Base-by-base conservation (phyloP, 1,140 invertebrate species). In the Drosophila busckii region DNA sequence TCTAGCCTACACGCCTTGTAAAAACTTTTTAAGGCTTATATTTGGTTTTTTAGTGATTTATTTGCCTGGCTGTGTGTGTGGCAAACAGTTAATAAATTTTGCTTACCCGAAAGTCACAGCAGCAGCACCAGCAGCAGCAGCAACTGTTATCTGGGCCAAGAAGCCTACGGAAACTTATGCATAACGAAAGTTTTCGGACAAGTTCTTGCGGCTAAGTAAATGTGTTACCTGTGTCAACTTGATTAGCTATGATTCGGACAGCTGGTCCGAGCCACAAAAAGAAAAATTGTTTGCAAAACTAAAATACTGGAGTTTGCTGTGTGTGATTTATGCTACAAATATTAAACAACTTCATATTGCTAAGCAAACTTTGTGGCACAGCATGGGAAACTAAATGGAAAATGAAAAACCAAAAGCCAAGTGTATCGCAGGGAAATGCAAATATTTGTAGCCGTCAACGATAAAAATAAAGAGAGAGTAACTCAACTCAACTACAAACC, bases 61-160 rank as follows among this genome's bases (percentile, higher is more conserved):
- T 80, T 80, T 80, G 64, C 73, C 82, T 66, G 40, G 23, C 28
- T 64, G 23, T 53, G 52, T 61, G 45, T 46, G 45, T 45, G 34
- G 40, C 44, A 46, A 60, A 54, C 73, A 73, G 73, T 80, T 80
- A 82, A 80, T 82, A 80, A 80, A 80, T 80, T 73, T 80, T 46
- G 68, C 58, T 64, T 64, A 69, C 70, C 49, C 42, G 15, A 26
- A n/a, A n/a, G n/a, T n/a, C n/a, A n/a, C n/a, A n/a, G n/a, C n/a
- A n/a, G n/a, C n/a, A n/a, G n/a, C n/a, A n/a, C n/a, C n/a, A n/a
- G n/a, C n/a, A n/a, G n/a, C n/a, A n/a, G n/a, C n/a, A n/a, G n/a
- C n/a, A 67, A 67, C 48, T 64, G 53, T 67, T 73, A 78, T 68
- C 73, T 64, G 22, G 42, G 44, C 42, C 41, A 65, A 22, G 16